Evolutionary conservation across 2,888 invertebrate species (phyloP).

Genomic region (Limnephilus rhombicus): DNA sequence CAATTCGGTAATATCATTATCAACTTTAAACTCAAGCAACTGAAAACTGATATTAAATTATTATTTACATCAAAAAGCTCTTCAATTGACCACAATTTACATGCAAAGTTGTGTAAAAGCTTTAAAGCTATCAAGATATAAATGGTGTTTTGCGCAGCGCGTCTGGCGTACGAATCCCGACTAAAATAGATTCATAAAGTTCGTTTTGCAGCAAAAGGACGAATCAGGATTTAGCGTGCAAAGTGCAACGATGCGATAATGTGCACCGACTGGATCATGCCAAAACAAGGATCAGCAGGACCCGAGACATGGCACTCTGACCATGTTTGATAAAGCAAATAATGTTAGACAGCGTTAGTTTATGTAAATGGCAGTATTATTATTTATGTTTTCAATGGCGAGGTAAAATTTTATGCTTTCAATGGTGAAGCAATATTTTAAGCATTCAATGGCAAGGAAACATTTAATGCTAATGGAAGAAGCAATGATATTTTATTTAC

Average conservation of each 20-base stretch:
- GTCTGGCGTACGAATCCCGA: conserved; percentile 20
- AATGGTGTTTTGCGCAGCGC: not conserved
- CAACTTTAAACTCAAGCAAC: not conserved
- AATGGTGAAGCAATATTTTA: not conserved
- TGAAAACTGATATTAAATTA: not conserved
- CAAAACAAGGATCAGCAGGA: conserved; percentile 10
- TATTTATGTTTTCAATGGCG: not conserved
- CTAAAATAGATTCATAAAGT: conserved; percentile 15
- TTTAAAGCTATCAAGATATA: not conserved
- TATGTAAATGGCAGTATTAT: not conserved
- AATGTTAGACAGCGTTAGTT: not conserved
- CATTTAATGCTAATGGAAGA: not conserved
- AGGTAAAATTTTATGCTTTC: not conserved
- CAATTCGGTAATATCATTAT: not conserved
- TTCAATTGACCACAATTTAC: not conserved
- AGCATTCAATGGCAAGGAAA: not conserved
- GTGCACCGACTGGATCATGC: conserved; percentile 2
- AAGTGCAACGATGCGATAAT: conserved; percentile 25
- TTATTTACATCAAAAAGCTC: not conserved
- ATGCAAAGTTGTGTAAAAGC: not conserved
- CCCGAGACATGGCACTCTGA: not conserved
- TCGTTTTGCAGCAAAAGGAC: conserved; percentile 10
- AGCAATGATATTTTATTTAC: not conserved
- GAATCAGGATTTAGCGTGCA: not conserved
- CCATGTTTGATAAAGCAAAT: conserved; percentile 1